Evolutionary conservation across 2,888 invertebrate genomes (phyloP), one percentile per base, ranked within the genome.

Genomic region (Lagria hirta): DNA sequence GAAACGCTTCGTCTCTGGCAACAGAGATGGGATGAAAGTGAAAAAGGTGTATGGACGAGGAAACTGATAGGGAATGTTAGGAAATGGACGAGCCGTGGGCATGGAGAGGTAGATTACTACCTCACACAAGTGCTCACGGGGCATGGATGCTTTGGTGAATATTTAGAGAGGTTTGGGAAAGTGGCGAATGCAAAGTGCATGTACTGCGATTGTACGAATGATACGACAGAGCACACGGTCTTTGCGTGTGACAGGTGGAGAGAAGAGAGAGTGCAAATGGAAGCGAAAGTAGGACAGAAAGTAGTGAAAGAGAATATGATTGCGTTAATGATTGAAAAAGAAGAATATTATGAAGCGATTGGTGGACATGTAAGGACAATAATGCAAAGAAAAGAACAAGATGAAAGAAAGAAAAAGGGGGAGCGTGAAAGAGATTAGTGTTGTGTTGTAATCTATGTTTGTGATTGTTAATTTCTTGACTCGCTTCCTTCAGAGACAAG

Each of bases 131-230:
- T 37, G 7, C 23, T 48, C 4, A 26, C 37, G 11, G 37, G 30
- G n/a, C 43, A 48, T 27, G 43, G 37, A 7, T 13, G 16, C 8
- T 37, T 48, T 15, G 26, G 23, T 3, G 6, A n/a, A 4, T 47
- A 43, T 22, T 30, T 30, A n/a, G 10, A 30, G 4, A 2, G 16
- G 3, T 14, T 30, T 30, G 16, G 16, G 16, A 4, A 3, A 10
- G 16, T n/a, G 12, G 2, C n/a, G n/a, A 4, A 18, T n/a, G 4
- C 3, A 4, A 10, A 14, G 13, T 21, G 18, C 1, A 16, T 2
- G 32, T 30, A 16, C 2, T 30, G 32, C 16, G 16, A n/a, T n/a
- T n/a, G n/a, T n/a, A 30, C 8, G 2, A 15, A 17, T 12, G 32
- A 30, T 8, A 24, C 26, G 26, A n/a, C 8, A 8, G 26, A 24